These are phyloP conservation scores for Coccyzus lansbergi DNA, from an alignment of 2,797 vertebrate genomes.

Conservation along the genomic window DNA sequence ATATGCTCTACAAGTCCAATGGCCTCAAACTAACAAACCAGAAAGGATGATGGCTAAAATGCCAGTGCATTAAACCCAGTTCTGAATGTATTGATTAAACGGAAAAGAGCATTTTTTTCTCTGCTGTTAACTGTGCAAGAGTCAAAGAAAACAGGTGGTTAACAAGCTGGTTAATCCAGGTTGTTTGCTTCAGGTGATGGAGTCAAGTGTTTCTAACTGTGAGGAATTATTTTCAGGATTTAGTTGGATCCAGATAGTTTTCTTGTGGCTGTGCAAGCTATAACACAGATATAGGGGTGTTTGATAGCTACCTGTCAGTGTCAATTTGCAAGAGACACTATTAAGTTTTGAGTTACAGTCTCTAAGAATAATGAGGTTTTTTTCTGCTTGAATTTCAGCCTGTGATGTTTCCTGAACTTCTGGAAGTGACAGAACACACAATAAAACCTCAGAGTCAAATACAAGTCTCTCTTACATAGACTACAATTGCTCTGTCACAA, in stretches of 20 bases:
- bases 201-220: conserved; percentile 65
- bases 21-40: conserved; percentile 55
- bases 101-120: conserved; percentile 60
- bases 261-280: conserved; percentile 17
- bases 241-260: conserved; percentile 48
- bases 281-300: background rate
- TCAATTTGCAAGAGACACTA: conserved; percentile 44
- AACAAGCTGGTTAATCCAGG: conserved; percentile 67
- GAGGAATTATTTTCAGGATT: conserved; percentile 59
- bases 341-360: conserved; percentile 36
- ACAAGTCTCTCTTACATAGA: background rate
- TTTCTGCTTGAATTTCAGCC: conserved; percentile 39
- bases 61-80: conserved; percentile 48
- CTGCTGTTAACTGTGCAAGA: conserved; percentile 37
- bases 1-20: conserved; percentile 32
- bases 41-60: conserved; percentile 61
- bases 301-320: conserved; percentile 53
- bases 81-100: conserved; percentile 60
- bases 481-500: background rate
- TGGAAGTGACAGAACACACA: conserved; percentile 16
- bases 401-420: background rate
- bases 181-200: conserved; percentile 58
- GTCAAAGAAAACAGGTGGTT: conserved; percentile 63
- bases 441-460: background rate
- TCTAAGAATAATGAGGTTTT: conserved; percentile 41